Evolutionary conservation across 2,888 invertebrate species (phyloP), one percentile per base, ranked within the genome.

Genomic region (Xylophagus ater): DNA sequence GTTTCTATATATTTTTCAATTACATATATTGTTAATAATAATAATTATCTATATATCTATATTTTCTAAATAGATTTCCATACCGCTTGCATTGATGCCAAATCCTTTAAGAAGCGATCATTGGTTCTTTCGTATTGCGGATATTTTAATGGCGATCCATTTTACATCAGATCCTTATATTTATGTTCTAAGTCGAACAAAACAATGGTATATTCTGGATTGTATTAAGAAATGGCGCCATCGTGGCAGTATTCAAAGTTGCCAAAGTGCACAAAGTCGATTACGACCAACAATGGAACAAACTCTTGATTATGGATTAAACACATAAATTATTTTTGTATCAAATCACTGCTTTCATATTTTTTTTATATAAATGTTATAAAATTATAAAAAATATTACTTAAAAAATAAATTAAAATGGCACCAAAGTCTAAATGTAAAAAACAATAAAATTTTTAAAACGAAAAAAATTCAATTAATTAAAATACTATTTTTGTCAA

Each of bases 81-180:
- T 81, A 44, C 76, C 77, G 4, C 52, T 79, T 56, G 74, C 74
- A 6, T 53, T 62, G 10, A 42, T 50, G 26, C 43, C 53, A 23
- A 37, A 58, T 47, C 60, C 58, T 3, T 51, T 60, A 30, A 53
- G 52, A 8, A 47, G 47, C 18, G 37, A 45, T 14, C 59, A 62
- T 49, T 46, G 48, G 21, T 64, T 61, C 50, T 73, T 73, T 44
- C 58, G 65, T 14, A 53, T 76, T 10, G 81, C 85, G 3, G 86
- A 88, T 58, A 60, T 82, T 40, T 68, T 86, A 41, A 76, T 87
- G 68, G 76, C 83, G 35, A 60, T 85, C 36, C 87, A 89, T 65
- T 88, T 87, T 62, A 78, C 82, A 20, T 70, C 86, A 45, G 82
- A 88, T 63, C 88, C 88, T 2, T 81, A 82, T 51, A 74, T 87